A percentile compares a stretch with the other conserved stretches of the same genome.
These are phyloP conservation scores for Sebastes minor DNA, from an alignment of 2,797 vertebrate genomes.

Conservation along the genomic window DNA sequence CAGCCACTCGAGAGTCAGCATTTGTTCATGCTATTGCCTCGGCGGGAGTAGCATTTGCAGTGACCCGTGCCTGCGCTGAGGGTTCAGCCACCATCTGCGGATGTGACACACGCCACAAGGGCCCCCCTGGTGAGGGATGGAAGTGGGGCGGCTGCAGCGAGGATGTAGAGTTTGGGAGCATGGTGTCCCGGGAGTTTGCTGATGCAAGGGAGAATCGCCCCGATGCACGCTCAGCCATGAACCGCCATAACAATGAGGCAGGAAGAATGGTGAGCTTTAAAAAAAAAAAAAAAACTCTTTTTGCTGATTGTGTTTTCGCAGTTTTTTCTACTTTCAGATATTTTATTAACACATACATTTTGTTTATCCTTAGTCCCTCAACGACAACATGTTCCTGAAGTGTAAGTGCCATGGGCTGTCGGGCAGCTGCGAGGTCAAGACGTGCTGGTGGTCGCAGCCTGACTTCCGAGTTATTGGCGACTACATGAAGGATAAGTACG, in stretches of 20 bases:
- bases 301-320: background rate
- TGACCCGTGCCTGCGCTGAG: slow-evolving; percentile 96
- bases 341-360: background rate
- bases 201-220: slow-evolving; percentile 96
- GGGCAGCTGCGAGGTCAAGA: slow-evolving; percentile 98
- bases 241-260: slow-evolving; percentile 98
- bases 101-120: slow-evolving; percentile 93
- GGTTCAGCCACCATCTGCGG: slow-evolving; percentile 94
- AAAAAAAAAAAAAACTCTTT: background rate
- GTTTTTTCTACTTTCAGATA: background rate
- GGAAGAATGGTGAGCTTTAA: slow-evolving; percentile 86
- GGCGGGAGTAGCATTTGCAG: slow-evolving; percentile 93
- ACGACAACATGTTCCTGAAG: slow-evolving; percentile 95
- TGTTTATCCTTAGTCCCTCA: slow-evolving; percentile 86
- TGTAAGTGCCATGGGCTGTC: slow-evolving; percentile 98
- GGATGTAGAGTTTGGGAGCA: slow-evolving; percentile 95
- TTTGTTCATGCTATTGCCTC: slow-evolving; percentile 98
- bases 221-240: slow-evolving; percentile 97
- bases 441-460: slow-evolving; percentile 98
- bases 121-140: slow-evolving; percentile 93
- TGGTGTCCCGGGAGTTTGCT: slow-evolving; percentile 97
- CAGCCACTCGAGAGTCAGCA: slow-evolving; percentile 95
- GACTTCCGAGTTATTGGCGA: slow-evolving; percentile 95
- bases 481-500: slow-evolving; percentile 99
- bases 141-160: slow-evolving; percentile 99